A percentile compares a stretch with the other conserved stretches of the same genome.
Evolutionary conservation across 2,888 invertebrate species (phyloP).

Genomic region (Oxystoma pomonae): DNA sequence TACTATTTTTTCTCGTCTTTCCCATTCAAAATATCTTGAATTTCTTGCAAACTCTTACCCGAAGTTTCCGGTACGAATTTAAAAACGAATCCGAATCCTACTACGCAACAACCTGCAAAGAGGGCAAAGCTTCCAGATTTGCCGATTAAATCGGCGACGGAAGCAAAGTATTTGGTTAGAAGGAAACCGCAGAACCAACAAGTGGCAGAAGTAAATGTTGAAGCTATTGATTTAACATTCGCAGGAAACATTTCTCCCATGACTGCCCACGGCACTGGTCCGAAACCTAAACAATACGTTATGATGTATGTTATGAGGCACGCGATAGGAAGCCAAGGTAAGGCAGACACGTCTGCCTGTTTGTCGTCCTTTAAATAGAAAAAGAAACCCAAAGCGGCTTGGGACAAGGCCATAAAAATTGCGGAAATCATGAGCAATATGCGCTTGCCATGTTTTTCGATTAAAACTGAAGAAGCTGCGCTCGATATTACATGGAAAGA

Average conservation of each 20-base stretch:
- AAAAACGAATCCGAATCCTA: slow-evolving; percentile 67
- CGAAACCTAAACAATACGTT: slow-evolving; percentile 72
- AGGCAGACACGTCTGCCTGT: slow-evolving; percentile 46
- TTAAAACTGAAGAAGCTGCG: slow-evolving; percentile 64
- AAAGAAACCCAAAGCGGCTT: slow-evolving; percentile 51
- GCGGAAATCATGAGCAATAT: slow-evolving; percentile 69
- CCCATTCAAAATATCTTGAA: slow-evolving; percentile 63
- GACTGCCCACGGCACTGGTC: slow-evolving; percentile 79
- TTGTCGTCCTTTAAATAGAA: slow-evolving; percentile 56
- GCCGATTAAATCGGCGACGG: slow-evolving; percentile 57
- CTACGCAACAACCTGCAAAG: slow-evolving; percentile 59
- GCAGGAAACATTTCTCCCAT: slow-evolving; percentile 83
- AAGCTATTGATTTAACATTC: slow-evolving; percentile 72
- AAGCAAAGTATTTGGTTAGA: slow-evolving; percentile 67
- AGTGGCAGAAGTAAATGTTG: slow-evolving; percentile 72
- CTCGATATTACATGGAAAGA: slow-evolving; percentile 78
- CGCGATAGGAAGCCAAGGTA: slow-evolving; percentile 68
- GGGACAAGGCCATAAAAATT: slow-evolving; percentile 53
- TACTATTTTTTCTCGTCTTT: slow-evolving; percentile 5
- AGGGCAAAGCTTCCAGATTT: slow-evolving; percentile 68
- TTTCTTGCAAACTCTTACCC: slow-evolving; percentile 81
- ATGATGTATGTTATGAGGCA: slow-evolving; percentile 69
- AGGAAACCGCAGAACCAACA: slow-evolving; percentile 75
- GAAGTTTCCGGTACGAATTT: slow-evolving; percentile 83
- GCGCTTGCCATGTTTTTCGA: slow-evolving; percentile 73